Evolutionary conservation across 1,140 invertebrate species (phyloP).

Genomic region (Bombus sibiricus): DNA sequence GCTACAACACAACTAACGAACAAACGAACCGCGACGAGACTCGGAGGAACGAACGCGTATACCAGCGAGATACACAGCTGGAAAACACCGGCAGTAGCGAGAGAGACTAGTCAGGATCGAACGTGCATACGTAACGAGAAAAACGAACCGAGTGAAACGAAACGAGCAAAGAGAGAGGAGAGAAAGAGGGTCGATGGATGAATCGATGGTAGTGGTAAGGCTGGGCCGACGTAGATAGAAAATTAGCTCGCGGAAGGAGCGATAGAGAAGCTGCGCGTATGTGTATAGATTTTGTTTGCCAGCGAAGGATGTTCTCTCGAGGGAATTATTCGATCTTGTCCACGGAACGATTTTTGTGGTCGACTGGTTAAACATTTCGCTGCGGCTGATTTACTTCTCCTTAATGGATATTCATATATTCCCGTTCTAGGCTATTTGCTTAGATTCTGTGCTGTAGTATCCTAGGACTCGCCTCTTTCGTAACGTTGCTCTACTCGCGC

Average conservation of each 20-base stretch:
- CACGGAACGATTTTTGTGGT: slow-evolving; percentile 28
- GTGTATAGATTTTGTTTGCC: not conserved
- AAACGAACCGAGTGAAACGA: not conserved
- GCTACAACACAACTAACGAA: slow-evolving; percentile 28
- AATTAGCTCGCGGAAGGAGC: not conserved
- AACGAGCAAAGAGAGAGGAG: not conserved
- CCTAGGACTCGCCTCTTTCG: slow-evolving; percentile 7
- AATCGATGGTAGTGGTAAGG: not conserved
- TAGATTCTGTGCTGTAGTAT: not conserved
- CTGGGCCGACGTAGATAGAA: not conserved
- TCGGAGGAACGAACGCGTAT: not conserved
- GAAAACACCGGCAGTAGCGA: not conserved
- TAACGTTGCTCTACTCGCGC: slow-evolving; percentile 8
- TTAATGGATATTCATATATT: slow-evolving; percentile 73
- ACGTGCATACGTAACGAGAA: not conserved
- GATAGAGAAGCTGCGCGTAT: not conserved
- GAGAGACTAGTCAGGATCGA: not conserved
- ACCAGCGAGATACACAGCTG: too few species aligned
- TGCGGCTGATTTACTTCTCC: slow-evolving; percentile 61
- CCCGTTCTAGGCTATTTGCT: slow-evolving; percentile 35
- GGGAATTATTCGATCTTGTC: slow-evolving; percentile 50
- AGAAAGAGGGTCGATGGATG: slow-evolving; percentile 4
- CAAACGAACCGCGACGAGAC: slow-evolving; percentile 36
- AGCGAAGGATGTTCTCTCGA: not conserved
- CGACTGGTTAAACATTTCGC: slow-evolving; percentile 67